phyloP scores from a whole-genome alignment of 1,140 invertebrate genomes.

The Gryllus bimaculatus region DNA sequence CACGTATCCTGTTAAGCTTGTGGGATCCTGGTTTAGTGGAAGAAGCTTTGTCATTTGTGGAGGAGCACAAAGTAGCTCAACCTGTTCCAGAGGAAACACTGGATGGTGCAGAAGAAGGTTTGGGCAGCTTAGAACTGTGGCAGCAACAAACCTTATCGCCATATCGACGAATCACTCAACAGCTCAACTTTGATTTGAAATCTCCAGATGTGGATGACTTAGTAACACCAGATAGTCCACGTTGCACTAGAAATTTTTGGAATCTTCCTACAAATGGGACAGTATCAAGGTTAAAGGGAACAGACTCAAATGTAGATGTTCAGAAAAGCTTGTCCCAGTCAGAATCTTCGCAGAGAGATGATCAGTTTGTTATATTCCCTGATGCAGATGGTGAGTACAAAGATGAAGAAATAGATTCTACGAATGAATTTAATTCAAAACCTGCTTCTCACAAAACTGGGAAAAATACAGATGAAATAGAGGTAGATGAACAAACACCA shows the following conservation, averaged over 20 bases:
- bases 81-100: conserved; percentile 9
- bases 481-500: not conserved
- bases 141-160: conserved; percentile 48
- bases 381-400: conserved; percentile 26
- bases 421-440: conserved; percentile 9
- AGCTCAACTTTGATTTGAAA: conserved; percentile 55
- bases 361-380: conserved; percentile 38
- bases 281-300: conserved; percentile 38
- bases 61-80: conserved; percentile 47
- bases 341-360: conserved; percentile 23
- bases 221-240: conserved; percentile 54
- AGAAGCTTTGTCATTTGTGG: conserved; percentile 70
- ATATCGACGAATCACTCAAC: conserved; percentile 65
- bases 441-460: not conserved
- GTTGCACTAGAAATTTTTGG: conserved; percentile 25
- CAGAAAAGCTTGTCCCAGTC: not conserved
- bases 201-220: conserved; percentile 21
- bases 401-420: conserved; percentile 24
- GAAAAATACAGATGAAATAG: not conserved
- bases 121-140: conserved; percentile 29
- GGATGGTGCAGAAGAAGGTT: conserved; percentile 8
- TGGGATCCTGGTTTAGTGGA: conserved; percentile 78
- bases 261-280: conserved; percentile 27
- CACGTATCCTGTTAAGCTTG: conserved; percentile 62
- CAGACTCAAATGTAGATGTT: not conserved